Evolutionary conservation across 2,888 invertebrate genomes (phyloP).

Genomic region (Hyposoter didymator): DNA sequence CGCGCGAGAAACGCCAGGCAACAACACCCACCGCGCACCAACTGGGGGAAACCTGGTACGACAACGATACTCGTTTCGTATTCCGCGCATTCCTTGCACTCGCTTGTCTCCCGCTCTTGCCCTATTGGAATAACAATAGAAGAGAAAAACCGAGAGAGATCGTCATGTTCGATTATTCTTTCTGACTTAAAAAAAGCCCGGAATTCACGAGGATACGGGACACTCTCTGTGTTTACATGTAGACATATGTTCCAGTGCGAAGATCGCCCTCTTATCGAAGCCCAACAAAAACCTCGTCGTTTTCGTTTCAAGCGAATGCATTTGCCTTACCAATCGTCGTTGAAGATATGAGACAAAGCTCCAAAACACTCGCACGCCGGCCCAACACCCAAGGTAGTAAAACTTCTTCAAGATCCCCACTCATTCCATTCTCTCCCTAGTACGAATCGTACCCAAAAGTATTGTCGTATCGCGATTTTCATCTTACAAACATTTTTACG

Average conservation of each 20-base stretch:
- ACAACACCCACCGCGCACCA: not conserved
- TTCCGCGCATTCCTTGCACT: conserved; percentile 19
- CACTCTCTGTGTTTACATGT: conserved; percentile 12
- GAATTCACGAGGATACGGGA: not conserved
- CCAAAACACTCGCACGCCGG: conserved; percentile 78
- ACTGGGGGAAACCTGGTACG: conserved; percentile 14
- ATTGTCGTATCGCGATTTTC: not conserved
- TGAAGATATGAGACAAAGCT: conserved; percentile 80
- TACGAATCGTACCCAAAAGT: not conserved
- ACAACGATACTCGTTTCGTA: conserved; percentile 27
- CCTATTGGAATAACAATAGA: conserved; percentile 8
- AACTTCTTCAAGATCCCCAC: not conserved
- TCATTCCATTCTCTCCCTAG: not conserved
- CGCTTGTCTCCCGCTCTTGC: conserved; percentile 6
- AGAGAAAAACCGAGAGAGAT: conserved; percentile 16
- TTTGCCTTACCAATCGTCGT: not conserved
- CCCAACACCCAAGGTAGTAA: conserved; percentile 83
- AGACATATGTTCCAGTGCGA: conserved; percentile 11
- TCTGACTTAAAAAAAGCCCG: not conserved
- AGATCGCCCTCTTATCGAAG: not conserved
- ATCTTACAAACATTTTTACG: not conserved
- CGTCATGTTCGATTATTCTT: not conserved
- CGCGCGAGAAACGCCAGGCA: conserved; percentile 74
- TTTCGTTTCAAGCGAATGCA: not conserved
- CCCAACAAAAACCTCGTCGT: not conserved